Evolutionary conservation across 2,888 invertebrate species (phyloP), one percentile per base, ranked within the genome.

Genomic region (Plagiodera versicolora): DNA sequence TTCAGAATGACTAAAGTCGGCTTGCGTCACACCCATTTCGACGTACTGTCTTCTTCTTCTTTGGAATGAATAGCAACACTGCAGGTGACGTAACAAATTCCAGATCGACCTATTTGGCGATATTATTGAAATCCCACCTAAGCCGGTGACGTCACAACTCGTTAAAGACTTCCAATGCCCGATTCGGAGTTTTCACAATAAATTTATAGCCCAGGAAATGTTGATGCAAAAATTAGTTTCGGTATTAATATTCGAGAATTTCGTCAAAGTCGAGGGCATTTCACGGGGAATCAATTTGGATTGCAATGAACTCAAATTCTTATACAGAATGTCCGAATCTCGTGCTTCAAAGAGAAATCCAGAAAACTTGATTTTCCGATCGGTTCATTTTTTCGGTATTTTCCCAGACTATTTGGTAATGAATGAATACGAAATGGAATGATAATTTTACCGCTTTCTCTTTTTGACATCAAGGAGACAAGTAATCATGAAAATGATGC

Each of bases 31-130:
- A 53, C 20, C 44, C 20, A 44, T 14, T 14, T 18, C 9, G 8
- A 32, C 18, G 17, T 20, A 45, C 10, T 4, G 18, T 20, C 44
- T 19, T 44, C 24, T 19, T 53, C 24, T 53, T 17, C 44, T 39
- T 44, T 17, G 14, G 6, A 35, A 44, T 44, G 45, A 53, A 44
- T 44, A 44, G 28, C 35, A 35, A 3, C 18, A n/a, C 20, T 17
- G 35, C 11, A 9, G 44, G 16, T 53, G 53, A 53, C 59, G 54
- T 59, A 48, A 53, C 28, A 16, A 17, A 54, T 54, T 59, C 59
- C 59, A 59, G 59, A 54, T 51, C 52, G 39, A 48, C 59, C 59
- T 52, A 59, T 59, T 54, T 55, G 59, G 54, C 51, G 53, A 59
- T 20, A 32, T 54, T 20, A 32, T 17, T 32, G 14, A 16, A 28